Conservation (phyloP, 2,888 invertebrate species). For the Ypsolopha scabrella region DNA sequence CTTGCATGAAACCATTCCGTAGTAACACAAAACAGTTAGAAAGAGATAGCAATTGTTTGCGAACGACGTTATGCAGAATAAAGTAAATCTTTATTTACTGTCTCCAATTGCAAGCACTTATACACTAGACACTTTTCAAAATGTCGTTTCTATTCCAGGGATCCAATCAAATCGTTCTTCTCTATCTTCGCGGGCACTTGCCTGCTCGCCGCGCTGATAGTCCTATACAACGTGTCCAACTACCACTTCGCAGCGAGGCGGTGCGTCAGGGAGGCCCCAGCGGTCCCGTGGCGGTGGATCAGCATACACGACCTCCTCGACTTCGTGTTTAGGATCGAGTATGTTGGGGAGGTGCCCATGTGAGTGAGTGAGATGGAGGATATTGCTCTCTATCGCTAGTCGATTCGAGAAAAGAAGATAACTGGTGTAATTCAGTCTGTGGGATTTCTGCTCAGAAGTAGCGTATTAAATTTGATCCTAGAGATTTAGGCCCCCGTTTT, state of each 20-base stretch:
- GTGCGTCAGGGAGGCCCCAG: conserved; percentile 12
- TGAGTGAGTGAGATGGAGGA: conserved; percentile 14
- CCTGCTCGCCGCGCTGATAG: conserved; percentile 38
- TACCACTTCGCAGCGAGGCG: conserved; percentile 5
- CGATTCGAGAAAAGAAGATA: too few species aligned
- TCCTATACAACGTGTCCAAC: conserved; percentile 30
- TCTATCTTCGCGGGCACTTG: conserved; percentile 54
- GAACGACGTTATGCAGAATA: too few species aligned
- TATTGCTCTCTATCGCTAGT: neutral
- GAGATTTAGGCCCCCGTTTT: too few species aligned
- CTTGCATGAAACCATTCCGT: too few species aligned
- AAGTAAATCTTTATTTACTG: too few species aligned
- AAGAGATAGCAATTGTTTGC: too few species aligned
- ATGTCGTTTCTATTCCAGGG: conserved; percentile 41
- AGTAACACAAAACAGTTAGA: too few species aligned
- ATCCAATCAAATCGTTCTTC: conserved; percentile 46
- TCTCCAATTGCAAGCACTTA: too few species aligned
- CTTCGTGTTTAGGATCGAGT: conserved; percentile 46
- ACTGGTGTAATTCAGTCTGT: too few species aligned
- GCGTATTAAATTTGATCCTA: too few species aligned
- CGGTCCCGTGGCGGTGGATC: conserved; percentile 50
- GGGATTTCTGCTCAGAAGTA: too few species aligned
- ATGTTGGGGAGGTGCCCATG: conserved; percentile 59
- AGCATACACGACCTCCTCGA: conserved; percentile 48
- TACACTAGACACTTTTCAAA: neutral